Evolutionary conservation across 35 echinoderm and acorn worm genomes (phyloP).

Genomic region (Eucidaris tribuloides): DNA sequence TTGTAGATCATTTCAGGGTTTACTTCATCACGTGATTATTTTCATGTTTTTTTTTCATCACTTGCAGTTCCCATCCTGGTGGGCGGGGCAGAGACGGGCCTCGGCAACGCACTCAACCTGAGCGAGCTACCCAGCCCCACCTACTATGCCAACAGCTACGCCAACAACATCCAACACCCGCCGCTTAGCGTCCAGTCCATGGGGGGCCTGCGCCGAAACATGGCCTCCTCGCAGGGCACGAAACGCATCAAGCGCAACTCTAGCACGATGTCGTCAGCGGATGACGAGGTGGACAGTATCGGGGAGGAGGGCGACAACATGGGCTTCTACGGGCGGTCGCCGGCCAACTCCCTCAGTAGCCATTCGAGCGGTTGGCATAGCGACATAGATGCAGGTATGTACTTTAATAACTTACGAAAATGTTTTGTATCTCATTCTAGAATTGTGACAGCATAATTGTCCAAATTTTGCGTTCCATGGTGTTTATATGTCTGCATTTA

Average conservation of each 20-base stretch:
- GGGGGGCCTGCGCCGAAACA: conserved; percentile 49
- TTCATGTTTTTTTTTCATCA: background rate
- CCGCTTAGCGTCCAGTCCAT: background rate
- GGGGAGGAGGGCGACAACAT: conserved; percentile 84
- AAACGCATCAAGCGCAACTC: conserved; percentile 96
- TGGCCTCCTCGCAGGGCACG: conserved; percentile 34
- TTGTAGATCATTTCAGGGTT: too few species aligned
- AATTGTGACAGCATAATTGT: too few species aligned
- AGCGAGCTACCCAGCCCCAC: conserved; percentile 51
- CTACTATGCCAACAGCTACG: conserved; percentile 62
- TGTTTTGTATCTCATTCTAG: too few species aligned
- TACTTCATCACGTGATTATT: too few species aligned
- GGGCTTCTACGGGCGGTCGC: conserved; percentile 77
- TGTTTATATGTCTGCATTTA: too few species aligned
- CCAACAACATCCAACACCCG: conserved; percentile 56
- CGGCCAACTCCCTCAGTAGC: conserved; percentile 84
- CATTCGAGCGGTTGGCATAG: conserved; percentile 96
- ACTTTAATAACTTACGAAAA: too few species aligned
- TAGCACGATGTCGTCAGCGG: conserved; percentile 84
- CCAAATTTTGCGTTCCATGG: too few species aligned
- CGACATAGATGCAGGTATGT: conserved; percentile 82
- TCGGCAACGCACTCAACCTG: conserved; percentile 5
- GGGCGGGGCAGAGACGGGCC: conserved; percentile 10
- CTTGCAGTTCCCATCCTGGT: conserved; percentile 21
- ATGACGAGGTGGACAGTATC: conserved; percentile 88